These are phyloP conservation scores for Agrotis segetum DNA, from an alignment of 2,888 invertebrate genomes.

Conservation along the genomic window DNA sequence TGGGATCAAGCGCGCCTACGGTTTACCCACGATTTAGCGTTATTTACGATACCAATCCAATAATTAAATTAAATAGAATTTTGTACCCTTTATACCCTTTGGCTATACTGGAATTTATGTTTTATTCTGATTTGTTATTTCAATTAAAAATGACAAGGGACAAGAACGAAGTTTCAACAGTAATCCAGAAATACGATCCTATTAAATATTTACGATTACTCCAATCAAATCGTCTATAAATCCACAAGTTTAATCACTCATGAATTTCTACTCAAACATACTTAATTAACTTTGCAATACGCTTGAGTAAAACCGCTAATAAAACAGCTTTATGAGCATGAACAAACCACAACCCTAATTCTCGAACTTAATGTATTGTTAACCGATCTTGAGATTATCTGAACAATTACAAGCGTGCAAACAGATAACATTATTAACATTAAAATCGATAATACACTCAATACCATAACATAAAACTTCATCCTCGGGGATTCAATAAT, in stretches of 20 bases:
- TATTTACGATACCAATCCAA: constrained; percentile 41
- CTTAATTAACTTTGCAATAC: constrained; percentile 26
- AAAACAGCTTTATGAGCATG: constrained; percentile 27
- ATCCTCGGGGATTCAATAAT: too few species aligned
- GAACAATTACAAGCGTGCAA: constrained; percentile 44
- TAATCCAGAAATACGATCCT: constrained; percentile 16
- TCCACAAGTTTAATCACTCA: constrained; percentile 15
- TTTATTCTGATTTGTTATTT: background rate
- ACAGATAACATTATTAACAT: constrained; percentile 30
- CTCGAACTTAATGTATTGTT: constrained; percentile 26
- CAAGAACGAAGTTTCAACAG: constrained; percentile 1
- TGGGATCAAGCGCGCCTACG: constrained; percentile 15
- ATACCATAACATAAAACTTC: background rate
- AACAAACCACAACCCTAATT: constrained; percentile 6
- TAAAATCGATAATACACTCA: constrained; percentile 8
- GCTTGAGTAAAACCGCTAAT: constrained; percentile 14
- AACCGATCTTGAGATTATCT: constrained; percentile 27
- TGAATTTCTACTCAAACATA: constrained; percentile 14
- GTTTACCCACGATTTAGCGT: constrained; percentile 24
- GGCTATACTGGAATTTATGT: background rate
- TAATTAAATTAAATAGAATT: constrained; percentile 42
- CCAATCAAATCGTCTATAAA: constrained; percentile 21
- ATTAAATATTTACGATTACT: constrained; percentile 26
- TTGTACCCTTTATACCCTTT: background rate
- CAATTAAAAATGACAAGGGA: constrained; percentile 8